A percentile compares a stretch with the other conserved stretches of the same genome.
Conservation (phyloP, 2,888 invertebrate genomes). For the Cinara cedri region DNA sequence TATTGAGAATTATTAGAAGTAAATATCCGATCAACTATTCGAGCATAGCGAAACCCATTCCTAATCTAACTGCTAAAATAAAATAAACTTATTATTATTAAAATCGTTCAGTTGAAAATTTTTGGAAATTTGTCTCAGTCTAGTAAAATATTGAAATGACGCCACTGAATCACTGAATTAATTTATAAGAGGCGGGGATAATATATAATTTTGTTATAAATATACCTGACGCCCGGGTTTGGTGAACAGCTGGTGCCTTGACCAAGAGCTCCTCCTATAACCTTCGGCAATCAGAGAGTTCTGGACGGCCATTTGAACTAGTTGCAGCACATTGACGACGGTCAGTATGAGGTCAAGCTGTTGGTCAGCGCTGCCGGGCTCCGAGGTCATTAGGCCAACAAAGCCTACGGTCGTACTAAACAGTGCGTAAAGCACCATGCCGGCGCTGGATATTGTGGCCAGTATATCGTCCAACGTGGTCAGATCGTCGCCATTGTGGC, state of each 20-base stretch:
- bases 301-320: slow-evolving; percentile 65
- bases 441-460: slow-evolving; percentile 64
- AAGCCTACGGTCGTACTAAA: slow-evolving; percentile 65
- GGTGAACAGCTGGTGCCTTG: slow-evolving; percentile 64
- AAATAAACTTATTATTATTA: no score
- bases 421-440: slow-evolving; percentile 65
- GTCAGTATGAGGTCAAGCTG: slow-evolving; percentile 64
- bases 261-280: slow-evolving; percentile 64
- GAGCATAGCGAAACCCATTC: no score
- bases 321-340: slow-evolving; percentile 64
- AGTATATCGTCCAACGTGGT: slow-evolving; percentile 64
- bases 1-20: no score
- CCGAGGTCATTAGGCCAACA: slow-evolving; percentile 61
- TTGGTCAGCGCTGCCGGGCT: slow-evolving; percentile 59
- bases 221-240: slow-evolving; percentile 68
- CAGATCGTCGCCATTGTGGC: slow-evolving; percentile 62
- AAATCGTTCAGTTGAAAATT: no score
- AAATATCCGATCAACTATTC: no score
- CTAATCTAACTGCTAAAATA: no score
- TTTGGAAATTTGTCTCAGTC: no score
- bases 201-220: not conserved
- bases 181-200: not conserved
- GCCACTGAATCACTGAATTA: not conserved
- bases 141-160: not conserved
- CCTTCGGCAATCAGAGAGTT: slow-evolving; percentile 65